Conservation (phyloP, 2,888 invertebrate species). For the Fragum fragum region DNA sequence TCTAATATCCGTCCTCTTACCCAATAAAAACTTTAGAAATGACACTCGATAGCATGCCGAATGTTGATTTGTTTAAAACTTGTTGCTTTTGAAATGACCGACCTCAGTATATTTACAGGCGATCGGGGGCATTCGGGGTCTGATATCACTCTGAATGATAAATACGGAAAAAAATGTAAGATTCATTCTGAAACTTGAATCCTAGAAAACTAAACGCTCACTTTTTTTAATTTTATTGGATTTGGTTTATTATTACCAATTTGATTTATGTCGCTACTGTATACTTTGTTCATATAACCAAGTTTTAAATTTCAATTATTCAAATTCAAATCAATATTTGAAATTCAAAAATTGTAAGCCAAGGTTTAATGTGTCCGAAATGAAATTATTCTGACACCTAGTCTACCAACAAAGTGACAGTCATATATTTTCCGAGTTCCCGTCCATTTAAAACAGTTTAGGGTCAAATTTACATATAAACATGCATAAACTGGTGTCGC, state of each 20-base stretch:
- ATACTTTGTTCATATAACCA: conserved; percentile 6
- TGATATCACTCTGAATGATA: no score
- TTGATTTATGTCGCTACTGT: conserved; percentile 1
- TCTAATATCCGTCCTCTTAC: no score
- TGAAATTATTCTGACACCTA: conserved; percentile 14
- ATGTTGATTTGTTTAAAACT: no score
- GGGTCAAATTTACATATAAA: conserved; percentile 21
- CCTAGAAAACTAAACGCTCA: neutral
- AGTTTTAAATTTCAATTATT: conserved; percentile 10
- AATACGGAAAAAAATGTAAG: neutral
- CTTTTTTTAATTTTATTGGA: neutral
- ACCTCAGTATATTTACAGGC: no score
- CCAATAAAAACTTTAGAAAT: no score
- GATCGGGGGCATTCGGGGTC: no score
- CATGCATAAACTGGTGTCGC: conserved; percentile 15
- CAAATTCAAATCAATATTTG: conserved; percentile 1
- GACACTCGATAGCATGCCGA: no score
- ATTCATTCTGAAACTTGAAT: neutral
- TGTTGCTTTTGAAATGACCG: no score
- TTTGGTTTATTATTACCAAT: neutral
- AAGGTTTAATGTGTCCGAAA: conserved; percentile 14
- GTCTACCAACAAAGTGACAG: neutral
- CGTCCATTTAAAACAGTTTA: conserved; percentile 30
- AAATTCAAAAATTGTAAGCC: conserved; percentile 10
- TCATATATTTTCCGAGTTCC: neutral